Base-by-base conservation (phyloP, 2,797 vertebrate genomes). In the Chrysocyon brachyurus region DNA sequence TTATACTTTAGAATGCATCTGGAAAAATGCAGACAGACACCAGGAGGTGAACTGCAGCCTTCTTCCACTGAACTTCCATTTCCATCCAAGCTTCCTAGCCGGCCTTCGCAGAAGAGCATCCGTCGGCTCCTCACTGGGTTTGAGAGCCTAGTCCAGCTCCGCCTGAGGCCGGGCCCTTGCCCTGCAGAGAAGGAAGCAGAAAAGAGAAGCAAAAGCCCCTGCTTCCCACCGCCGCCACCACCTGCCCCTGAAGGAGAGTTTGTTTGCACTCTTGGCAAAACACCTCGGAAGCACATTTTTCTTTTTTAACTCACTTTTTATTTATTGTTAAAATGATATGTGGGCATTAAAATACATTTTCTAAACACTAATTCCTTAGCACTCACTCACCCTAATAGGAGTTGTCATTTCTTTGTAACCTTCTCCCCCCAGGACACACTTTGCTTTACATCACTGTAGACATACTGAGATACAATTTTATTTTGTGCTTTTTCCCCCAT, bases 401-500 rank as follows among this genome's bases (percentile, higher is more conserved):
- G 31, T 72, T 87, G 93, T 87, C 87, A 21, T 91, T 94, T 78
- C 70, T 86, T 64, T 82, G 73, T 81, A 16, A 14, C 90, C 33
- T 87, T 78, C 61, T 8, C 16, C 83, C 70, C 70, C 70, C 2
- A 12, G 31, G 84, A 77, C 94, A 87, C 31, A 36, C 52, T 91
- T 87, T 90, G 70, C 88, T 97, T 96, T 90, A 95, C 12, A 57
- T 82, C 94, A 73, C 46, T 64, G 64, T 54, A 92, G 96, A 92
- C 87, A 78, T 33, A 64, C 59, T 83, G 40, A 94, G 85, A 78
- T 33, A 75, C 1, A 49, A 94, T 96, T 96, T 91, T 97, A 81
- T 94, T 95, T 73, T 89, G 95, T 81, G 52, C 46, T 79, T 92
- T 79, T 89, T 54, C 63, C 21, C 68, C 96, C 61, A 92, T 93